These are phyloP conservation scores for Murina feae DNA, from an alignment of 2,113 vertebrate species.

Conservation along the genomic window DNA sequence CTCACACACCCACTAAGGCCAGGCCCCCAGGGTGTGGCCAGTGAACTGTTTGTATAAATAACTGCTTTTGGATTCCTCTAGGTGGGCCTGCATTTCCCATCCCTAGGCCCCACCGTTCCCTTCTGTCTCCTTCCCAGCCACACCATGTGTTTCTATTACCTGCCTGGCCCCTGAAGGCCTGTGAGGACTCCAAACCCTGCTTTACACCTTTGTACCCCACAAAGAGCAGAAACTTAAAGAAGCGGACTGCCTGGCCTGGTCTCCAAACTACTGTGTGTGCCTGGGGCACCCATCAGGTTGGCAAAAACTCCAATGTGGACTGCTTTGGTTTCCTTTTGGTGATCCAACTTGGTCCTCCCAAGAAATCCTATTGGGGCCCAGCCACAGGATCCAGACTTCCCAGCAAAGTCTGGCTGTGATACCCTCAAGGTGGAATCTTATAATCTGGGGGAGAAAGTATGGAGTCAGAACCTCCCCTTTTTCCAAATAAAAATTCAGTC, in stretches of 20 bases:
- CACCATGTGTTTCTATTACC: neutral
- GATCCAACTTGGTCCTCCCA: neutral
- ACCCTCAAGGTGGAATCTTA: neutral
- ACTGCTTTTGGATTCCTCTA: neutral
- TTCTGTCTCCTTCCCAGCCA: neutral
- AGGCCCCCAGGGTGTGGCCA: neutral
- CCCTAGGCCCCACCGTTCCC: neutral
- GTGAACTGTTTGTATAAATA: neutral
- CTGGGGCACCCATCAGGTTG: neutral
- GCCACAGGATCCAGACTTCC: neutral
- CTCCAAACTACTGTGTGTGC: neutral
- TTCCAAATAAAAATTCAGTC: neutral
- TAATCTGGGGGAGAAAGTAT: too few relatives aligned
- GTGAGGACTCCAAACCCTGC: neutral
- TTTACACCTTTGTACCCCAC: neutral
- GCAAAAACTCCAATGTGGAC: neutral
- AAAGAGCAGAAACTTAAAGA: neutral
- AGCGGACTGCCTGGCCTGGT: neutral
- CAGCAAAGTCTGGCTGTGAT: neutral
- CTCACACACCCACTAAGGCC: neutral
- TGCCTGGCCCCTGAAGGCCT: neutral
- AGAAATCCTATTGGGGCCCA: neutral
- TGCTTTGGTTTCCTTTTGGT: neutral
- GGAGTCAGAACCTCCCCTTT: neutral
- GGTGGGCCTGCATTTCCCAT: neutral